Evolutionary conservation across 2,797 vertebrate species (phyloP).

Genomic region (Pipistrellus kuhlii): DNA sequence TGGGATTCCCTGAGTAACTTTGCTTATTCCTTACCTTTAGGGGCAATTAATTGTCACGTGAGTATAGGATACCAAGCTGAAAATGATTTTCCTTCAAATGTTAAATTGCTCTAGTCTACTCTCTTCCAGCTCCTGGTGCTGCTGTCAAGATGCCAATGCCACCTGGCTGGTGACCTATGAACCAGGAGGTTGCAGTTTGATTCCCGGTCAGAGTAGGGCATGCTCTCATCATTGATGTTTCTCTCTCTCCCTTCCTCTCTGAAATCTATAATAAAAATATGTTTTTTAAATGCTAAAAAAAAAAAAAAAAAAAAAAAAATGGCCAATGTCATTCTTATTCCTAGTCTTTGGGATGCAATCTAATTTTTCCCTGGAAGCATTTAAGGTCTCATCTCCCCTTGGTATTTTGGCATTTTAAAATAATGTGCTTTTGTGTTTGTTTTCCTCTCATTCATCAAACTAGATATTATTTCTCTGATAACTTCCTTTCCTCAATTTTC

Average conservation of each 20-base stretch:
- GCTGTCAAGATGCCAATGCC: neutral
- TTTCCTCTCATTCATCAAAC: neutral
- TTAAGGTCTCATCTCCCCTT: neutral
- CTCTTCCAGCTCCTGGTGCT: neutral
- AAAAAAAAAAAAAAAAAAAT: neutral
- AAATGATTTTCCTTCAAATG: neutral
- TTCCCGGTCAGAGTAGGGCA: too few species aligned
- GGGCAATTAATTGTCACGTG: neutral
- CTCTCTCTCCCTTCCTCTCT: too few species aligned
- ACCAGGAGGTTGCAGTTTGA: too few species aligned
- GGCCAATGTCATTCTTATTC: neutral
- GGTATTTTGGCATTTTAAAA: neutral
- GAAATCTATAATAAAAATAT: too few species aligned
- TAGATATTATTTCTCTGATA: neutral
- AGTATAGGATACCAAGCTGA: neutral
- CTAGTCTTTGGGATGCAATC: neutral
- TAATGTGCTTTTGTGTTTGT: neutral
- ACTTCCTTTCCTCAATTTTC: neutral
- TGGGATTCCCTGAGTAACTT: neutral
- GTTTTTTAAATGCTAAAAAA: too few species aligned
- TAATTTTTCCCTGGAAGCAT: neutral
- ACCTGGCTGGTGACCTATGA: too few species aligned
- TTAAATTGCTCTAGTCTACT: neutral
- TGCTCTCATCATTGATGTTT: too few species aligned
- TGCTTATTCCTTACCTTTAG: neutral